Base-by-base conservation (phyloP, 2,113 vertebrate species). In the Aspiorhynchus laticeps region DNA sequence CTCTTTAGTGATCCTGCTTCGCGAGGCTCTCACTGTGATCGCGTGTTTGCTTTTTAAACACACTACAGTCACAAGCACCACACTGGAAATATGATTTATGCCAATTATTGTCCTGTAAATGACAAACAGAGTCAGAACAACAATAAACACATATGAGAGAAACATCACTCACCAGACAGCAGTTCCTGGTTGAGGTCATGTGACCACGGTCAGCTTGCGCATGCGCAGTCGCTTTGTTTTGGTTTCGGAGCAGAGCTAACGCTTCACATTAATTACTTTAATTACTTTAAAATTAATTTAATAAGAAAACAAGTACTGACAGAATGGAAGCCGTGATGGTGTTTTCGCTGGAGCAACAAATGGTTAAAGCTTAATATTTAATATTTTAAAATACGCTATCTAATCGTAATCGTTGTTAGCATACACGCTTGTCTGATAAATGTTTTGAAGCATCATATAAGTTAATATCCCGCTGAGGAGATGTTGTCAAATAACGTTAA, bases 91-190 rank as follows among this genome's bases (percentile, higher is more conserved):
- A 12, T 7, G 10, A 14, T 48, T 1, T 14, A 5, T 21, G 9
- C 0, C 12, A 5, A 19, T 17, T 56, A 84, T 28, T n/a, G 0
- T 74, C 7, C 1, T 59, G 21, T 56, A 36, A 69, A 65, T 17
- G 21, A 26, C 38, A 10, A 56, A 84, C 17, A 56, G 31, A 12
- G 7, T 53, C 1, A 59, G 31, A 84, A 12, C 21, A 26, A 19
- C 2, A 5, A 1, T n/a, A 10, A 28, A 36, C 5, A 15, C n/a
- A 15, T 24, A 0, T 48, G 24, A 73, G 2, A 4, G 9, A 24
- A 81, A 67, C 24, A 81, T 65, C 83, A 83, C 87, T 90, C 24
- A 90, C 89, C 87, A 87, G 82, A 86, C 48, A 43, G 7, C 11
- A 43, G 87, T 88, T 90, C 87, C 87, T 79, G 61, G 76, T 87